phyloP scores from a whole-genome alignment of 2,113 vertebrate genomes.

The Sus scrofa region DNA sequence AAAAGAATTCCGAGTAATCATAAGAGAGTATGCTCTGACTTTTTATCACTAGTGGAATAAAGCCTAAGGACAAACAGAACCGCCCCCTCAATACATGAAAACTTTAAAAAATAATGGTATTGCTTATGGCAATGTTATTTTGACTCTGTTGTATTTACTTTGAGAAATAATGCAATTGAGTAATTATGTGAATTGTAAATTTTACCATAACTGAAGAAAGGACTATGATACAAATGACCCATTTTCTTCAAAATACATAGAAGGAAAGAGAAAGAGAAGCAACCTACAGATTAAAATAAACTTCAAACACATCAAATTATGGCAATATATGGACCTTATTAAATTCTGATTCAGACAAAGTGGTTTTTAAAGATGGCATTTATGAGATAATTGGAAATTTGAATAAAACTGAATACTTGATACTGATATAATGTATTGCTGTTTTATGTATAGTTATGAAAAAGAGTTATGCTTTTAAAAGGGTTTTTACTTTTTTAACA shows the following conservation, averaged over 20 bases:
- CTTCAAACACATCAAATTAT: background rate
- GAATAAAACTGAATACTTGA: background rate
- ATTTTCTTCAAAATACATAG: conserved; percentile 51
- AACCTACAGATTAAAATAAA: background rate
- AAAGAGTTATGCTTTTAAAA: background rate
- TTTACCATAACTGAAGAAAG: background rate
- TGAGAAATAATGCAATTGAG: conserved; percentile 4
- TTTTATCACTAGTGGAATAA: background rate
- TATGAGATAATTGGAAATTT: background rate
- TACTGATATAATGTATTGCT: background rate
- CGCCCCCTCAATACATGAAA: background rate
- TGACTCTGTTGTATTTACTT: background rate
- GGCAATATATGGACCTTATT: background rate
- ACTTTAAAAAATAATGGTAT: background rate
- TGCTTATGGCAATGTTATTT: background rate
- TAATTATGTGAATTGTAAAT: background rate
- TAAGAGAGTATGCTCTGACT: background rate
- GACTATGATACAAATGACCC: background rate
- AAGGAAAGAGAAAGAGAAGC: background rate
- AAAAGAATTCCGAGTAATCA: background rate
- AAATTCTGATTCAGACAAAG: background rate
- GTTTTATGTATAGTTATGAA: background rate
- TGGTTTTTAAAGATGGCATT: background rate
- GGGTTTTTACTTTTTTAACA: background rate
- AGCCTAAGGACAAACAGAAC: background rate